Percentiles rank a stretch among this genome's conserved stretches.
Evolutionary conservation across 2,888 invertebrate species (phyloP).

Genomic region (Masnerella sp.): DNA sequence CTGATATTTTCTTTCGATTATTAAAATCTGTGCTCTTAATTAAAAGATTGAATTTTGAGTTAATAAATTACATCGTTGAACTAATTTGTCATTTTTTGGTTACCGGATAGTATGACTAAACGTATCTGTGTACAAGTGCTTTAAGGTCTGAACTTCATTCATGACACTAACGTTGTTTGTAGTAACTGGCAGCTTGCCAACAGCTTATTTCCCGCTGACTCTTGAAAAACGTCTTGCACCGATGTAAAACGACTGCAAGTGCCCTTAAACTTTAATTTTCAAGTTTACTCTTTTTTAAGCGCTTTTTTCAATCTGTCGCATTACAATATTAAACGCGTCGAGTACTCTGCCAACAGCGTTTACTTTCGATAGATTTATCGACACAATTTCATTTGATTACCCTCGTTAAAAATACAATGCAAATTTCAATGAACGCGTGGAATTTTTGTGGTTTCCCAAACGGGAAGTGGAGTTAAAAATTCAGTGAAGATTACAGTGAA

Average conservation of each 20-base stretch:
- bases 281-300: slow-evolving; percentile 27
- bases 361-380: too few species aligned
- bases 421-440: too few species aligned
- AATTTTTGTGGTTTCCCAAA: too few species aligned
- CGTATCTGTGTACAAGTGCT: slow-evolving; percentile 17
- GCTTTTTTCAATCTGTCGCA: slow-evolving; percentile 20
- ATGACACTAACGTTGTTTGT: slow-evolving; percentile 62
- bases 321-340: slow-evolving; percentile 16
- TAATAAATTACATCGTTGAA: too few species aligned
- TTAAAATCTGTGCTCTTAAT: too few species aligned
- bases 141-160: slow-evolving; percentile 63
- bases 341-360: neutral
- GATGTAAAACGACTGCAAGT: slow-evolving; percentile 36
- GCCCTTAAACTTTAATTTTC: slow-evolving; percentile 39
- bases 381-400: too few species aligned
- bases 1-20: too few species aligned
- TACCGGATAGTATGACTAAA: slow-evolving; percentile 11
- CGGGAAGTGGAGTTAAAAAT: too few species aligned
- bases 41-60: too few species aligned
- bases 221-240: slow-evolving; percentile 47
- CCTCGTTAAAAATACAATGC: too few species aligned
- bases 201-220: slow-evolving; percentile 62
- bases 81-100: slow-evolving; percentile 12
- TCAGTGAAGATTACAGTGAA: too few species aligned
- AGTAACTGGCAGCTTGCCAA: slow-evolving; percentile 64